Evolutionary conservation across 2,797 vertebrate genomes (phyloP).

Genomic region (Anas bernieri): DNA sequence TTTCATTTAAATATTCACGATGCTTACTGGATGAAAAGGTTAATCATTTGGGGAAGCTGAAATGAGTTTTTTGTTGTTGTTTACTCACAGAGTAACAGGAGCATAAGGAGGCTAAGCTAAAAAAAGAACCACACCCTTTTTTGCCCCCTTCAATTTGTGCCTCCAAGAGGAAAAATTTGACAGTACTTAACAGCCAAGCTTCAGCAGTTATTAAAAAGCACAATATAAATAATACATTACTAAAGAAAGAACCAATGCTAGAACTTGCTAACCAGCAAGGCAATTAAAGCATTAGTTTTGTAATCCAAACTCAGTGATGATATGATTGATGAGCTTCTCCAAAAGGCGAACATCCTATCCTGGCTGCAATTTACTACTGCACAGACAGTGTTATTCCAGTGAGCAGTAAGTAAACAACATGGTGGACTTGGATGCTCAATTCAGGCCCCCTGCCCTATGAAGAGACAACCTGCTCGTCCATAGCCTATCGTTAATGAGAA

Average conservation of each 20-base stretch:
- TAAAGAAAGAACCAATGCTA: not conserved
- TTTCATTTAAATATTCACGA: not conserved
- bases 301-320: not conserved
- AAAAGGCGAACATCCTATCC: not conserved
- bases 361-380: not conserved
- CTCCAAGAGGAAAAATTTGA: not conserved
- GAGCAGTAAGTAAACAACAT: not conserved
- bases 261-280: not conserved
- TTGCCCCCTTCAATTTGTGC: not conserved
- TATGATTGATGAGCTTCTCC: not conserved
- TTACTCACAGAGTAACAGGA: not conserved
- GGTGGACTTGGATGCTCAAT: not conserved
- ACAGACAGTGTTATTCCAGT: not conserved
- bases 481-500: not conserved
- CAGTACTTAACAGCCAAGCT: not conserved
- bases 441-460: not conserved
- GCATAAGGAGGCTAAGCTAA: not conserved
- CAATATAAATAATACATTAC: not conserved
- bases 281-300: not conserved
- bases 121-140: not conserved
- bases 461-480: not conserved
- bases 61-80: not conserved
- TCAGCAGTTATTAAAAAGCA: not conserved
- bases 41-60: not conserved
- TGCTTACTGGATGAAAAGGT: not conserved